A percentile compares a stretch with the other conserved stretches of the same genome.
These are phyloP conservation scores for Ciconia nigra DNA, from an alignment of 2,797 vertebrate genomes.

Conservation along the genomic window DNA sequence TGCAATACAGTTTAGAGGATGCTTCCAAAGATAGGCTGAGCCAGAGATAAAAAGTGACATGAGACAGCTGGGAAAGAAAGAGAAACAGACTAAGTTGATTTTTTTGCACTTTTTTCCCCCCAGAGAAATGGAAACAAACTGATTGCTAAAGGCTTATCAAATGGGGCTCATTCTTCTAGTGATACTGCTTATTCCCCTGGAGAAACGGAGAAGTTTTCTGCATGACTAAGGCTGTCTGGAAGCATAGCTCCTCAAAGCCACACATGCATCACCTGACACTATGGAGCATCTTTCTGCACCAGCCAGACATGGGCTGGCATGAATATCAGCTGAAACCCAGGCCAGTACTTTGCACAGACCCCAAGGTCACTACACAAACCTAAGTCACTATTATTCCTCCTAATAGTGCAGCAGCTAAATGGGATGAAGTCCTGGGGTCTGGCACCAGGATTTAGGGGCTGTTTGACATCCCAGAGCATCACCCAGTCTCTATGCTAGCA, in stretches of 20 bases:
- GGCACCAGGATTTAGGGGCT: background rate
- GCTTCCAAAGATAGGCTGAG: background rate
- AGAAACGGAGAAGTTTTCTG: background rate
- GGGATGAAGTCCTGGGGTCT: background rate
- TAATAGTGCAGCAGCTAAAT: background rate
- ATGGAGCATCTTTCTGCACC: background rate
- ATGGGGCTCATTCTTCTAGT: background rate
- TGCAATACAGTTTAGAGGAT: background rate
- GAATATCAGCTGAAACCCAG: background rate
- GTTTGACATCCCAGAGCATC: background rate
- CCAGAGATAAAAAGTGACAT: slow-evolving; percentile 8
- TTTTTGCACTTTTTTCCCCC: background rate
- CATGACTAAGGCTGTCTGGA: background rate
- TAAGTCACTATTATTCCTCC: background rate
- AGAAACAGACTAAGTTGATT: background rate
- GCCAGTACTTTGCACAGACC: background rate
- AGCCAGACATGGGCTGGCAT: background rate
- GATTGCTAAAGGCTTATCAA: slow-evolving; percentile 2
- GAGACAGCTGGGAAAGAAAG: slow-evolving; percentile 2
- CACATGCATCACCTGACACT: background rate
- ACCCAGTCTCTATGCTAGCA: background rate
- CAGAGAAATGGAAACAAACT: background rate
- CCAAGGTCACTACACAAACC: background rate
- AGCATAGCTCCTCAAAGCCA: background rate
- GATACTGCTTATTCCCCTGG: background rate